A percentile compares a stretch with the other conserved stretches of the same genome.
These are phyloP conservation scores for Danio kyathit DNA, from an alignment of 2,797 vertebrate genomes.

Conservation along the genomic window DNA sequence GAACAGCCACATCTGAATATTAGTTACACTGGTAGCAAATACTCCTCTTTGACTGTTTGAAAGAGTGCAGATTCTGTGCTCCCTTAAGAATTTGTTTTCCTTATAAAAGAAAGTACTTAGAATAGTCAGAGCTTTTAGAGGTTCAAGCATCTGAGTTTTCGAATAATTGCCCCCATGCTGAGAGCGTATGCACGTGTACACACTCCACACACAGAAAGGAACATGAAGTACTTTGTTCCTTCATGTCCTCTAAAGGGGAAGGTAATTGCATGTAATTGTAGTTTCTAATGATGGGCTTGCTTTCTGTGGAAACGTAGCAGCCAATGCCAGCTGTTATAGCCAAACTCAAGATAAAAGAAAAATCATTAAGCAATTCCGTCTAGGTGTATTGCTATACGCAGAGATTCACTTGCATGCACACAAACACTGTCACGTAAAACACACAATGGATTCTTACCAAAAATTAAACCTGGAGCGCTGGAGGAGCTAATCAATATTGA, in stretches of 20 bases:
- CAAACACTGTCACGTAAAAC: conserved; percentile 35
- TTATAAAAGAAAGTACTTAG: conserved; percentile 21
- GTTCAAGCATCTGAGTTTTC: conserved; percentile 34
- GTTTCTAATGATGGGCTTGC: conserved; percentile 41
- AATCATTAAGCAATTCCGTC: conserved; percentile 65
- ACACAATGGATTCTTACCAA: conserved; percentile 6
- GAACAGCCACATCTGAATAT: conserved; percentile 4
- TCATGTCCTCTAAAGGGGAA: conserved; percentile 37
- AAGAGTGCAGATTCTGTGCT: not conserved
- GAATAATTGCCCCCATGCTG: conserved; percentile 34
- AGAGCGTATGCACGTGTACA: not conserved
- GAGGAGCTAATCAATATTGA: conserved; percentile 46
- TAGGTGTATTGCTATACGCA: conserved; percentile 45
- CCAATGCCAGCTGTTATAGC: conserved; percentile 50
- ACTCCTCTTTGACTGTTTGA: conserved; percentile 26
- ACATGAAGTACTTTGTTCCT: conserved; percentile 44
- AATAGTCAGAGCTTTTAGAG: conserved; percentile 37
- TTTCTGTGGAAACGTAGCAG: conserved; percentile 41
- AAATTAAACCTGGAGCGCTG: conserved; percentile 31
- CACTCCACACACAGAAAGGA: conserved; percentile 25
- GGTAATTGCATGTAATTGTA: conserved; percentile 62
- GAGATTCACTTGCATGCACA: not conserved
- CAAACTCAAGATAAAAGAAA: conserved; percentile 61
- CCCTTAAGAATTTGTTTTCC: conserved; percentile 18
- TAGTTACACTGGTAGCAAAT: conserved; percentile 16